Conservation (phyloP, 2,797 vertebrate genomes). For the Aselliscus stoliczkanus region DNA sequence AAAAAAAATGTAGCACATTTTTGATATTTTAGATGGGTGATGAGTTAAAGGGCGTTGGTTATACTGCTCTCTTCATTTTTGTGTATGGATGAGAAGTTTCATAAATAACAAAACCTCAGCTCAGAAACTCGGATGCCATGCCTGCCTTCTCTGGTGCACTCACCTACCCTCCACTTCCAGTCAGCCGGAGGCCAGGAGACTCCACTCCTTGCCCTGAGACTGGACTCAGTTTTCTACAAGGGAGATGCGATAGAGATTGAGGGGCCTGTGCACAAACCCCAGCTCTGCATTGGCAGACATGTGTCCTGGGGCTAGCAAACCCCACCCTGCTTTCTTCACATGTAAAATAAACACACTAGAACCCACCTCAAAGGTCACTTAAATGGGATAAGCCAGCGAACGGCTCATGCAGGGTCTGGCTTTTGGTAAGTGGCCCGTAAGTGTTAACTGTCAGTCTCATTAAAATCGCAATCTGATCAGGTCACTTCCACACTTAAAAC, state of each 20-base stretch:
- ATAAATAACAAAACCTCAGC: background rate
- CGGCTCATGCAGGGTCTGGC: background rate
- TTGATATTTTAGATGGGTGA: background rate
- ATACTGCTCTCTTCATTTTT: background rate
- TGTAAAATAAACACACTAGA: background rate
- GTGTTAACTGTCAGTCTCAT: background rate
- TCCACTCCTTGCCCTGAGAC: background rate
- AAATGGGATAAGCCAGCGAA: too few species aligned
- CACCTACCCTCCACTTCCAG: background rate
- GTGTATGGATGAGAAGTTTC: background rate
- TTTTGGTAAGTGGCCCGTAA: background rate
- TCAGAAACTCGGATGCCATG: background rate
- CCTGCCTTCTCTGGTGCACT: too few species aligned
- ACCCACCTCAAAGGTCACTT: background rate
- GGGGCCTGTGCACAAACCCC: background rate
- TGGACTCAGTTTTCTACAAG: background rate
- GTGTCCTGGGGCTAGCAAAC: background rate
- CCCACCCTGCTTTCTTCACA: background rate
- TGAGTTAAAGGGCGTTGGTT: background rate
- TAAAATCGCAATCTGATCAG: background rate
- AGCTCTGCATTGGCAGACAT: background rate
- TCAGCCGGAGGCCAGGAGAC: background rate
- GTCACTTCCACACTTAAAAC: background rate
- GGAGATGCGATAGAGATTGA: background rate
- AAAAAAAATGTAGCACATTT: background rate